Evolutionary conservation across 2,113 vertebrate genomes (phyloP).

Genomic region (Redunca redunca): DNA sequence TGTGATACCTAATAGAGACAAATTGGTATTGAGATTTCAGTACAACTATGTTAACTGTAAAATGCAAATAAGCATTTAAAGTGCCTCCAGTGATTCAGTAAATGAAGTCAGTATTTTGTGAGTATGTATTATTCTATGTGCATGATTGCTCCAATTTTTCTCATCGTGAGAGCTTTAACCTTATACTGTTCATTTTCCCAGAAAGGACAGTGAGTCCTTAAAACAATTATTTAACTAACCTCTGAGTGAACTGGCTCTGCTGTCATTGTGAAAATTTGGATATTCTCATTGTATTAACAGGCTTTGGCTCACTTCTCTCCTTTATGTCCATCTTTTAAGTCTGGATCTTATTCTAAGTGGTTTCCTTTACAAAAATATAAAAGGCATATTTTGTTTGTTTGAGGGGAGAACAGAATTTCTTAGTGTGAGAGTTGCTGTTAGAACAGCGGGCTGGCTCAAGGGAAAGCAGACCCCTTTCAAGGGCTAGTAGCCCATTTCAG

Average conservation of each 20-base stretch:
- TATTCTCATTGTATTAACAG: constrained; percentile 73
- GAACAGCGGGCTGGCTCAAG: background rate
- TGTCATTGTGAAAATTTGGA: constrained; percentile 72
- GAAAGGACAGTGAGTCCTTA: constrained; percentile 75
- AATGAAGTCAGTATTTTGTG: constrained; percentile 55
- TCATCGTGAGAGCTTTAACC: constrained; percentile 72
- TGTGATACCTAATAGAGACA: background rate
- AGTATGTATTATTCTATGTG: constrained; percentile 57
- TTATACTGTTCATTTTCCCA: constrained; percentile 74
- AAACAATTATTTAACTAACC: constrained; percentile 80
- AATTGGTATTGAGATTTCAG: background rate
- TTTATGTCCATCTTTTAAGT: constrained; percentile 69
- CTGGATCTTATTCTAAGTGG: constrained; percentile 48
- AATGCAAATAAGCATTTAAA: constrained; percentile 51
- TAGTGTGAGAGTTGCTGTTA: background rate
- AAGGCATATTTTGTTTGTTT: constrained; percentile 46
- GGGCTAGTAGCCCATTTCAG: background rate
- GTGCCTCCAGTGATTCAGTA: constrained; percentile 48
- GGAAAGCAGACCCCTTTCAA: background rate
- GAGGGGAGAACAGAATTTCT: background rate
- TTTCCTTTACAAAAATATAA: constrained; percentile 67
- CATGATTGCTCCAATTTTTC: constrained; percentile 71
- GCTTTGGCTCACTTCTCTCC: constrained; percentile 67
- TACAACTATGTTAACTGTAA: constrained; percentile 38
- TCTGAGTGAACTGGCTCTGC: constrained; percentile 68